phyloP scores from a whole-genome alignment of 2,888 invertebrate genomes.

The Amphimallon solstitiale region DNA sequence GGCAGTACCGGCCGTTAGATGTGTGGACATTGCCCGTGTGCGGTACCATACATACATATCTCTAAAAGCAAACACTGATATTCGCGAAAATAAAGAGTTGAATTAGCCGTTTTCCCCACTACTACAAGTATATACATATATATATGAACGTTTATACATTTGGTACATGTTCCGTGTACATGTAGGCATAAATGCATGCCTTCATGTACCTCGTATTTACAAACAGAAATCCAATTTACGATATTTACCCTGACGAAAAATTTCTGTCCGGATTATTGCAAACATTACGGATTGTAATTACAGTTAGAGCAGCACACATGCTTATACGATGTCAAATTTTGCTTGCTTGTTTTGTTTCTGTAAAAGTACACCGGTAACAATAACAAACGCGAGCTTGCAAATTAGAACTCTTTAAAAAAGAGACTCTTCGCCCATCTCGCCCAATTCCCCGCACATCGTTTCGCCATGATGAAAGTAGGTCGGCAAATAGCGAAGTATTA shows the following conservation, averaged over 20 bases:
- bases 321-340: neutral
- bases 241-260: neutral
- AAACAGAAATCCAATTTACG: slow-evolving; percentile 7
- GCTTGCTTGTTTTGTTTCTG: neutral
- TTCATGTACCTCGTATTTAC: too few relatives aligned
- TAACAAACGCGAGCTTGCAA: slow-evolving; percentile 26
- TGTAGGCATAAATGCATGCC: too few relatives aligned
- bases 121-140: too few relatives aligned
- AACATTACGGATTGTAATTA: slow-evolving; percentile 12
- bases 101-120: too few relatives aligned
- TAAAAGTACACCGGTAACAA: slow-evolving; percentile 12
- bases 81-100: too few relatives aligned
- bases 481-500: slow-evolving; percentile 15
- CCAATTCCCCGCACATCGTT: neutral
- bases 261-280: neutral
- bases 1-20: too few relatives aligned
- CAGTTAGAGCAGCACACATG: neutral
- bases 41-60: too few relatives aligned
- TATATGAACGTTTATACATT: too few relatives aligned
- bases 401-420: slow-evolving; percentile 2
- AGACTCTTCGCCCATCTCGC: neutral
- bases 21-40: too few relatives aligned
- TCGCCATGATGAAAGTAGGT: slow-evolving; percentile 7
- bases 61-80: too few relatives aligned
- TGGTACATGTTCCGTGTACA: neutral